Evolutionary conservation across 2,797 vertebrate species (phyloP), one percentile per base, ranked within the genome.

Genomic region (Chiroxiphia lanceolata): DNA sequence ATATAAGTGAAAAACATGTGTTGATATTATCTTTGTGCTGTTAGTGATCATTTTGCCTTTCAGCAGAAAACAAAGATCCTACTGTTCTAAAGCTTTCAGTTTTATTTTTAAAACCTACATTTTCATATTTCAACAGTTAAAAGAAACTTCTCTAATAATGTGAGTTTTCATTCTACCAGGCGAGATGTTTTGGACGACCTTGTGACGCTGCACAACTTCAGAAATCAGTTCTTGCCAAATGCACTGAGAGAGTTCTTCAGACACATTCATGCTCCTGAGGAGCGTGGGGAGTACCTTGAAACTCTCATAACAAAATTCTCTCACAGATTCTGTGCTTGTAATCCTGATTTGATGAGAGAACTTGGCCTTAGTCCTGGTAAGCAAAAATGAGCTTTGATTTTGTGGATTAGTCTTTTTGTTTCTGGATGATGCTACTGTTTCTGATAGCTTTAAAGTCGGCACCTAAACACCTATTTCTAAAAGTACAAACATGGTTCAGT

Each of bases 241-340:
- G 99, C 99, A 93, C 98, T 99, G 97, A 98, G 99, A 95, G 99
- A 99, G 84, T 99, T 99, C 98, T 99, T 99, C 97, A 98, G 99
- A 93, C 99, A 99, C 97, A 99, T 99, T 95, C 99, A 99, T 12
- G 99, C 99, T 33, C 99, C 99, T 1, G 99, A 99, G 97, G 99
- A 99, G 97, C 98, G 99, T 71, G 99, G 99, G 42, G 99, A 99
- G 90, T 99, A 99, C 97, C 98, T 99, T 95, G 99, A 99, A 98
- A 99, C 99, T 82, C 99, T 99, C 93, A 99, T 99, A 96, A 99
- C 99, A 86, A 99, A 99, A 97, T 99, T 99, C 97, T 99, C 99
- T 89, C 99, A 99, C 96, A 98, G 99, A 86, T 99, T 99, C 96
- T 99, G 99, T 97, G 98, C 99, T 97, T 99, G 99, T 94, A 99